Evolutionary conservation across 1,140 invertebrate genomes (phyloP).

Genomic region (Calycopis cecrops): DNA sequence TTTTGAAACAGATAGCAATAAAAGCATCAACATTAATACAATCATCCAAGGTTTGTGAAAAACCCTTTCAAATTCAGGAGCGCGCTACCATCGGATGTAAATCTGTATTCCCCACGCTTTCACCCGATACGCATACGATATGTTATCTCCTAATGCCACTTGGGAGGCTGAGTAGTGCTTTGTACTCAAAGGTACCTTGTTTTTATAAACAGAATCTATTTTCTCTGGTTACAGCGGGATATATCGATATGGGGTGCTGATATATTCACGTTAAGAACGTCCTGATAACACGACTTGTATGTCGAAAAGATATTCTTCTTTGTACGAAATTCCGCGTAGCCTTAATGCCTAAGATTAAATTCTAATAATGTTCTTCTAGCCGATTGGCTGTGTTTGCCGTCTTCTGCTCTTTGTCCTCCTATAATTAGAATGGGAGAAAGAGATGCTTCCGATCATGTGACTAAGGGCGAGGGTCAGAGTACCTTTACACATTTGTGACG

Average conservation of each 20-base stretch:
- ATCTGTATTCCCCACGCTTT: constrained; percentile 68
- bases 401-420: too few species aligned
- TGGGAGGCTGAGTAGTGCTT: constrained; percentile 63
- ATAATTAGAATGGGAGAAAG: too few species aligned
- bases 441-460: too few species aligned
- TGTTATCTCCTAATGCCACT: constrained; percentile 64
- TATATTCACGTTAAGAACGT: not conserved
- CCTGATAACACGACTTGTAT: too few species aligned
- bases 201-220: constrained; percentile 65
- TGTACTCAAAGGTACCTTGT: constrained; percentile 65
- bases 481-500: too few species aligned
- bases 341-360: too few species aligned
- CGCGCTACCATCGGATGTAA: constrained; percentile 48
- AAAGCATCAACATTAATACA: constrained; percentile 17
- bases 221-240: constrained; percentile 37
- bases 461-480: too few species aligned
- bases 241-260: constrained; percentile 30
- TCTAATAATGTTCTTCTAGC: too few species aligned
- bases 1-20: constrained; percentile 13
- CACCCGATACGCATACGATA: constrained; percentile 65
- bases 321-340: too few species aligned
- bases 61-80: constrained; percentile 66
- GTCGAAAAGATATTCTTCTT: too few species aligned
- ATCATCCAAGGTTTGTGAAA: constrained; percentile 31
- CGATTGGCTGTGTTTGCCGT: too few species aligned